Conservation (phyloP, 2,888 invertebrate genomes). For the Steromphala cineraria region DNA sequence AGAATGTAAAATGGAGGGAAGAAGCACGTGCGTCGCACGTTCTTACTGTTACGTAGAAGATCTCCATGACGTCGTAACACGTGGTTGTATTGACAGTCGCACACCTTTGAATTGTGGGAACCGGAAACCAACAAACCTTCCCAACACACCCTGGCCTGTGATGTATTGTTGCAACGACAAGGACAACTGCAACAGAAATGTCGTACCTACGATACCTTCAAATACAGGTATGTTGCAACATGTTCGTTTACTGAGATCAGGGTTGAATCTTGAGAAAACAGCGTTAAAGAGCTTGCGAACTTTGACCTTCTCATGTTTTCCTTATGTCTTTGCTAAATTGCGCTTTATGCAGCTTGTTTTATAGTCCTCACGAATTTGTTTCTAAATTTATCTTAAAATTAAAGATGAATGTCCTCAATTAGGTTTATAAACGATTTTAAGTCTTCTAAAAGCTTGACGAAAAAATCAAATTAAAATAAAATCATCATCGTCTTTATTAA, state of each 20-base stretch:
- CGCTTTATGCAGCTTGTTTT: no score
- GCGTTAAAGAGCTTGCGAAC: no score
- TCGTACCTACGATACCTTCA: conserved; percentile 61
- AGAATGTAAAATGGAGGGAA: conserved; percentile 66
- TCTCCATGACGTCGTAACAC: conserved; percentile 64
- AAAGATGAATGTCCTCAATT: no score
- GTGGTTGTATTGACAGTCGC: conserved; percentile 74
- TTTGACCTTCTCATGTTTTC: no score
- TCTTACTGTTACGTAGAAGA: conserved; percentile 75
- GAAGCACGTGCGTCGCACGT: conserved; percentile 69
- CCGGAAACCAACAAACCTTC: conserved; percentile 65
- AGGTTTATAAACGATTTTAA: no score
- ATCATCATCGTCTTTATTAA: no score
- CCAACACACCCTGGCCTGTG: conserved; percentile 71
- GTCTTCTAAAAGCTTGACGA: no score
- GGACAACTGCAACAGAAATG: conserved; percentile 71
- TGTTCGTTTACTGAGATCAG: no score
- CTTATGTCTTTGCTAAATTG: no score
- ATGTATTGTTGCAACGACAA: conserved; percentile 73
- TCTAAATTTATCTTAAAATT: no score
- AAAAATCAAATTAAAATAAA: no score
- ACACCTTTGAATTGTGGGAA: conserved; percentile 76
- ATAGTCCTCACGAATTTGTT: no score
- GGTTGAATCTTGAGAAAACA: neutral
- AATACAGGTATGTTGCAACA: conserved; percentile 38